These are phyloP conservation scores for Fistularia commersonii DNA, from an alignment of 2,797 vertebrate species.

Conservation along the genomic window DNA sequence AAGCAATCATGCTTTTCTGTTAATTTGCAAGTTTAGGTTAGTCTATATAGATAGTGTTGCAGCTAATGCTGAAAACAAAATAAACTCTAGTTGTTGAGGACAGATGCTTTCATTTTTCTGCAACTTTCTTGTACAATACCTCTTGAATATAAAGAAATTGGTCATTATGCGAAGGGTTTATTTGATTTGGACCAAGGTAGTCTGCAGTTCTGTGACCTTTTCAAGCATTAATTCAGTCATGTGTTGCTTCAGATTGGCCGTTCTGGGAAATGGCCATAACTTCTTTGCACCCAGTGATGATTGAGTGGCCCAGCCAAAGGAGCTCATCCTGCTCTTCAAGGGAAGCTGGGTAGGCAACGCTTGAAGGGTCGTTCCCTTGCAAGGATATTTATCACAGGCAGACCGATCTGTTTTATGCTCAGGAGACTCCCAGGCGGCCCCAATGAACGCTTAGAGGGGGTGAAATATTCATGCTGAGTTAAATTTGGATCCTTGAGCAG, in stretches of 20 bases:
- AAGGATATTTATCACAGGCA: conserved; percentile 63
- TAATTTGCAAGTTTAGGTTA: no score
- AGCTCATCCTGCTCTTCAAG: conserved; percentile 29
- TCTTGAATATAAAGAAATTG: conserved; percentile 50
- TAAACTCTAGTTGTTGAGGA: no score
- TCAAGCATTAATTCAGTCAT: conserved; percentile 45
- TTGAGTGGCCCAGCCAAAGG: conserved; percentile 33
- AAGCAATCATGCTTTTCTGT: no score
- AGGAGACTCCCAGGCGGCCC: conserved; percentile 61
- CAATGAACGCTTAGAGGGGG: conserved; percentile 68
- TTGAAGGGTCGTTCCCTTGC: conserved; percentile 37
- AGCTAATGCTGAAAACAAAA: no score
- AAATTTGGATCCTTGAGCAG: conserved; percentile 70
- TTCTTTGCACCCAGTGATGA: conserved; percentile 36
- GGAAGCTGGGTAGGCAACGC: conserved; percentile 31
- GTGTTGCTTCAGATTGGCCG: conserved; percentile 24
- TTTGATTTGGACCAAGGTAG: conserved; percentile 62
- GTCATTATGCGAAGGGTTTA: conserved; percentile 32
- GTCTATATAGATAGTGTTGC: no score
- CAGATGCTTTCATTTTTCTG: no score
- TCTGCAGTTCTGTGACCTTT: conserved; percentile 49
- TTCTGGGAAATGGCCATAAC: conserved; percentile 42
- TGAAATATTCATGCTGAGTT: conserved; percentile 75
- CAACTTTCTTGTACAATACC: no score
- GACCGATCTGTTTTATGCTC: conserved; percentile 55